Evolutionary conservation across 2,113 vertebrate genomes (phyloP).

Genomic region (Hypanus sabinus): DNA sequence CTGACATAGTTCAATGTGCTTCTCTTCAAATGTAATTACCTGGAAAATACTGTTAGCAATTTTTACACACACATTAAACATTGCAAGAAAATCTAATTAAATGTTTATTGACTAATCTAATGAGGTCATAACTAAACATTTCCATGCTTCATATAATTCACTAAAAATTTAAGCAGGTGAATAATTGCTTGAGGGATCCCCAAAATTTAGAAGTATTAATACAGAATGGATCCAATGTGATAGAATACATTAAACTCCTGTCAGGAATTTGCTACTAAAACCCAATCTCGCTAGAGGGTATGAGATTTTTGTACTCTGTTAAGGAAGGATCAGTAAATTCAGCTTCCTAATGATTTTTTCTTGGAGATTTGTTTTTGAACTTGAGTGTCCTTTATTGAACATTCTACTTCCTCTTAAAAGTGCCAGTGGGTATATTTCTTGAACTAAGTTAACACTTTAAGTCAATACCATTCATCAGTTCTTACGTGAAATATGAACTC

Average conservation of each 20-base stretch:
- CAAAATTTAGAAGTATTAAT: background rate
- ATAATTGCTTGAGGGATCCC: conserved; percentile 25
- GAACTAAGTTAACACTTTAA: background rate
- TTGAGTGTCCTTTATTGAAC: background rate
- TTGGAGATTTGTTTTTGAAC: background rate
- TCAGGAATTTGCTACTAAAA: background rate
- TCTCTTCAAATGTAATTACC: conserved; percentile 24
- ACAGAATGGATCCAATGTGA: background rate
- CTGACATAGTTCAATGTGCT: background rate
- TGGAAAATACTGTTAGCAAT: conserved; percentile 30
- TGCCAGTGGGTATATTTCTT: background rate
- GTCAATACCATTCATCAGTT: too few relatives aligned
- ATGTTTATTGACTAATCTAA: conserved; percentile 34
- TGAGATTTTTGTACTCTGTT: background rate
- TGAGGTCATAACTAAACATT: conserved; percentile 33
- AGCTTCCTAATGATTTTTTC: background rate
- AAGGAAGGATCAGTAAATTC: background rate
- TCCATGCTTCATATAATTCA: conserved; percentile 30
- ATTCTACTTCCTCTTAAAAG: background rate
- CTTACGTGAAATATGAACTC: too few relatives aligned
- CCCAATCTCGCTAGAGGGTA: background rate
- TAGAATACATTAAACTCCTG: background rate
- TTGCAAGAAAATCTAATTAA: conserved; percentile 33
- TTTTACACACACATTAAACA: conserved; percentile 24
- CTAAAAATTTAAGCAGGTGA: conserved; percentile 18